Conservation (phyloP, 2,888 invertebrate genomes). For the Diogma glabrata region DNA sequence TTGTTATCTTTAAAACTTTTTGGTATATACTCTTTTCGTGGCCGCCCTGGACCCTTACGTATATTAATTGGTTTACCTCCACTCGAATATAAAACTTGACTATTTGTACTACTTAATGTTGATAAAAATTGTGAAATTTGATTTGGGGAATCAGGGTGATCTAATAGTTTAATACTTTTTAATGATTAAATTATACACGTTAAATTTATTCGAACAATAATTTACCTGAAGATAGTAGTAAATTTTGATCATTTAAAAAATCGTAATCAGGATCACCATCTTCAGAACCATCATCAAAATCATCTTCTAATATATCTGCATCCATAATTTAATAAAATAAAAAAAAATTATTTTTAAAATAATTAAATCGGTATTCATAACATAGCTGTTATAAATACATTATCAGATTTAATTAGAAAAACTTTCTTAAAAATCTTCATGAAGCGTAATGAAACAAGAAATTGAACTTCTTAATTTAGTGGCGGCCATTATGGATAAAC, state of each 20-base stretch:
- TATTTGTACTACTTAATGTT: conserved; percentile 24
- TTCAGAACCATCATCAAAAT: conserved; percentile 59
- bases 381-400: no score
- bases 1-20: conserved; percentile 13
- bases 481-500: conserved; percentile 10
- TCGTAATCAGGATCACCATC: conserved; percentile 51
- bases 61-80: conserved; percentile 28
- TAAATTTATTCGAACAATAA: no score
- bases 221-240: no score
- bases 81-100: no score
- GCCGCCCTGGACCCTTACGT: conserved; percentile 66
- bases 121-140: conserved; percentile 20
- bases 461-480: conserved; percentile 5
- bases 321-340: conserved; percentile 15
- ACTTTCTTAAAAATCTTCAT: no score
- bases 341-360: not conserved
- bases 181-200: no score
- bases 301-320: conserved; percentile 49
- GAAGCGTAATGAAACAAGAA: conserved; percentile 6
- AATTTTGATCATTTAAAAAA: no score
- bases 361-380: no score
- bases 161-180: no score
- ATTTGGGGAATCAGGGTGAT: conserved; percentile 49
- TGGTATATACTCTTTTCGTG: conserved; percentile 49
- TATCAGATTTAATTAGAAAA: no score